phyloP scores from a whole-genome alignment of 92 coral and sea anemone genomes.

The Desmophyllum pertusum region DNA sequence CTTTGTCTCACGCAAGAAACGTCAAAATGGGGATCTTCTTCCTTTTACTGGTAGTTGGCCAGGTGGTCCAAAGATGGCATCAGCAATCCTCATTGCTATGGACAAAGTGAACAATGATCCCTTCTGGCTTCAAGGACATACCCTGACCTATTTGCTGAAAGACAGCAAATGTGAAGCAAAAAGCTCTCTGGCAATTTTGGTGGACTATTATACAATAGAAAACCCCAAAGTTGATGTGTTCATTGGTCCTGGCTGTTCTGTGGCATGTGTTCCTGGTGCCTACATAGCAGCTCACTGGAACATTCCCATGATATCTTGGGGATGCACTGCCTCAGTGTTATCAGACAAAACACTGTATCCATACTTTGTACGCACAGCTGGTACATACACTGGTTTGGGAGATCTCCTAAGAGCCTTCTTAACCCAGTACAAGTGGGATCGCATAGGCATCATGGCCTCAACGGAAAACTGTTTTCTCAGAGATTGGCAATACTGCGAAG shows the following conservation, averaged over 20 bases:
- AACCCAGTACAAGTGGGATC: conserved; percentile 56
- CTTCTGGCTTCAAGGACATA: conserved; percentile 57
- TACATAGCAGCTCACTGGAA: conserved; percentile 74
- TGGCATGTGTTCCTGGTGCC: conserved; percentile 69
- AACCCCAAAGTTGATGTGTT: conserved; percentile 65
- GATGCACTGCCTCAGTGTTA: conserved; percentile 62
- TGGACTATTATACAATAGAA: conserved; percentile 54
- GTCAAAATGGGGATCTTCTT: conserved; percentile 65
- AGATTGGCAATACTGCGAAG: conserved; percentile 49
- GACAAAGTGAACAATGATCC: conserved; percentile 62
- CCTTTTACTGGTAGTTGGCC: conserved; percentile 75
- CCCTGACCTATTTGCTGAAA: conserved; percentile 47
- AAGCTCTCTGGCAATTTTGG: conserved; percentile 47
- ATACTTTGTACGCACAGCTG: conserved; percentile 75
- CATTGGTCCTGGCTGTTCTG: conserved; percentile 87
- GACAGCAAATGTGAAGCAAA: conserved; percentile 62
- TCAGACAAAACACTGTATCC: conserved; percentile 70
- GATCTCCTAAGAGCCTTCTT: conserved; percentile 45
- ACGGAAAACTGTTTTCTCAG: conserved; percentile 55
- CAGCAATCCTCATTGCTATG: conserved; percentile 73
- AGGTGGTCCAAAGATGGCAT: conserved; percentile 79
- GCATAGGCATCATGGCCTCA: conserved; percentile 62
- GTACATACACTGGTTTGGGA: conserved; percentile 55
- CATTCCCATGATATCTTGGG: conserved; percentile 82
- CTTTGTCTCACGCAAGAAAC: conserved; percentile 22